phyloP scores from a whole-genome alignment of 2,797 vertebrate genomes.

The Cheracebus regulus region DNA sequence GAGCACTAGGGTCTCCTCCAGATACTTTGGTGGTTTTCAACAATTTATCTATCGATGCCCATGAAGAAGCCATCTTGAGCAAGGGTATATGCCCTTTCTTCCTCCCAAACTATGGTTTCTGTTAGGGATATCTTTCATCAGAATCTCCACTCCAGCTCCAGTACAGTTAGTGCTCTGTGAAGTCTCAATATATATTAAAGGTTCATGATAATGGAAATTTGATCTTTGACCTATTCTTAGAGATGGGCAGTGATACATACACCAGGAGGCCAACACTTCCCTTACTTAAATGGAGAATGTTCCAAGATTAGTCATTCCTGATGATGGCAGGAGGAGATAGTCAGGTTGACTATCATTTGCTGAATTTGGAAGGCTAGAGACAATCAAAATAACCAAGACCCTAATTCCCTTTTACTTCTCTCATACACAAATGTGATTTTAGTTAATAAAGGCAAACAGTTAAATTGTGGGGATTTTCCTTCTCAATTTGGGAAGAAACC shows the following conservation, averaged over 20 bases:
- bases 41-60: background rate
- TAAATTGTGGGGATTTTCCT: background rate
- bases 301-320: background rate
- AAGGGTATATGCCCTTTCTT: background rate
- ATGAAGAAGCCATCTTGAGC: background rate
- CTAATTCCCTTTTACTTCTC: background rate
- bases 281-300: background rate
- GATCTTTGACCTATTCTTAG: background rate
- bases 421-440: background rate
- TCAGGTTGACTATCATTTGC: background rate
- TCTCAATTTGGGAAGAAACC: background rate
- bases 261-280: background rate
- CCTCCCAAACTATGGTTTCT: background rate
- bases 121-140: background rate
- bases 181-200: background rate
- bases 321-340: background rate
- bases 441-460: background rate
- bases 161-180: background rate
- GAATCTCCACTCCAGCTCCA: background rate
- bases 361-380: background rate
- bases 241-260: background rate
- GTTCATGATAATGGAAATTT: background rate
- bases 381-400: background rate
- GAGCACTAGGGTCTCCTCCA: background rate
- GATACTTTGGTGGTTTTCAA: background rate